phyloP scores from a whole-genome alignment of 2,113 vertebrate genomes.

The Hippoglossus stenolepis region DNA sequence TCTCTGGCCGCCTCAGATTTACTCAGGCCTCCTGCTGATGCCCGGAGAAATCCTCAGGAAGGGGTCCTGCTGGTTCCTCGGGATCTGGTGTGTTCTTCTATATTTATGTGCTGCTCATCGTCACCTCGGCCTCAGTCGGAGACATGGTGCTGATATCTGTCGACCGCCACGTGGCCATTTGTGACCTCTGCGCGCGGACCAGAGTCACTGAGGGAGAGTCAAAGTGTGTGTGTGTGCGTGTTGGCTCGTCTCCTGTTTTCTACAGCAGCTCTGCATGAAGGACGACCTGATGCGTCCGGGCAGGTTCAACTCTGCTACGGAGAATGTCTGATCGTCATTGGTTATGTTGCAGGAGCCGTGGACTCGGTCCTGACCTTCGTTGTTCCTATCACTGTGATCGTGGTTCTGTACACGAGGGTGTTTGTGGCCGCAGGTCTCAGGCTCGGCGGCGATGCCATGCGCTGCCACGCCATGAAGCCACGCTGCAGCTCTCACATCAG shows the following conservation, averaged over 20 bases:
- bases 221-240: slow-evolving; percentile 7
- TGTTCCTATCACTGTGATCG: slow-evolving; percentile 24
- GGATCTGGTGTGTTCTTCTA: slow-evolving; percentile 37
- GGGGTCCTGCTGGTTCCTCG: slow-evolving; percentile 64
- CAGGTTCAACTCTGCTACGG: background rate
- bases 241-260: slow-evolving; percentile 32
- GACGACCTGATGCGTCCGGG: background rate
- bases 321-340: background rate
- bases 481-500: background rate
- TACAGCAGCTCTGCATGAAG: accelerated
- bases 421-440: slow-evolving; percentile 64
- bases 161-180: slow-evolving; percentile 62
- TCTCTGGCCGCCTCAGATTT: slow-evolving; percentile 74
- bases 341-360: background rate
- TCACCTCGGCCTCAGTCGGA: slow-evolving; percentile 39
- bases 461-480: slow-evolving; percentile 8
- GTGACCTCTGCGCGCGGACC: slow-evolving; percentile 50
- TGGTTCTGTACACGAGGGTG: slow-evolving; percentile 49
- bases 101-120: background rate
- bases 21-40: slow-evolving; percentile 78
- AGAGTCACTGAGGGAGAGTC: slow-evolving; percentile 35
- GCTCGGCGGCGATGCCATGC: slow-evolving; percentile 72
- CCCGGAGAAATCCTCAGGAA: slow-evolving; percentile 71
- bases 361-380: slow-evolving; percentile 48
- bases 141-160: slow-evolving; percentile 62